Evolutionary conservation across 2,113 vertebrate genomes (phyloP), one percentile per base, ranked within the genome.

Genomic region (Tupaia chinensis): DNA sequence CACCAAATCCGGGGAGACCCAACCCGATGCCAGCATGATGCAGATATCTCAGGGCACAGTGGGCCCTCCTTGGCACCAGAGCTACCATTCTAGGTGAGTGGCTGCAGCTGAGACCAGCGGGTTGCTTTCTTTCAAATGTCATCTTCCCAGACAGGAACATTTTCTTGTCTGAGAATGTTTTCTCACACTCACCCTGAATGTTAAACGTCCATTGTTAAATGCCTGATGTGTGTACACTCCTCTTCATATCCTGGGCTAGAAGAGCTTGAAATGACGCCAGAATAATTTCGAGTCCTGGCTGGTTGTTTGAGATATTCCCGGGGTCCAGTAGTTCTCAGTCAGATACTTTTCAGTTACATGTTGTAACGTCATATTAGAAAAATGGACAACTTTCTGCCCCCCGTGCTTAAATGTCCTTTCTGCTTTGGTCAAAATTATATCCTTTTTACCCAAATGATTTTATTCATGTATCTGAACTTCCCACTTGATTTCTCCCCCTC

Each of bases 31-130:
- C 98, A 99, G 99, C 99, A 99, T 99, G 99, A 99, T 99, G 99
- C 99, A 99, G 98, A 98, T 99, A 99, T 99, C 99, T 96, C 99
- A 98, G 97, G 98, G 99, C 93, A 98, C 95, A n/a, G 97, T 99
- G 98, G 99, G 99, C 97, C 98, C 98, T 96, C 98, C 99, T 89
- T 99, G 99, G 99, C 99, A 99, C 88, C 99, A 99, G 93, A 98
- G 97, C 98, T 99, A 99, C 98, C 99, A 99, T 82, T 98, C 99
- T 98, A 99, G 99, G 99, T 99, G 96, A 98, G 99, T 65, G 0
- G 7, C 29, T 17, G 4, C 5, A n/a, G 20, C 34, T 80, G 23
- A 70, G 23, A 72, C 86, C 70, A 9, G 29, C 15, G 29, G 19
- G 14, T 74, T 76, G 32, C 19, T 66, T 87, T 80, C 68, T 29